Evolutionary conservation across 2,888 invertebrate genomes (phyloP), one percentile per base, ranked within the genome.

Genomic region (Trachelus stipa): DNA sequence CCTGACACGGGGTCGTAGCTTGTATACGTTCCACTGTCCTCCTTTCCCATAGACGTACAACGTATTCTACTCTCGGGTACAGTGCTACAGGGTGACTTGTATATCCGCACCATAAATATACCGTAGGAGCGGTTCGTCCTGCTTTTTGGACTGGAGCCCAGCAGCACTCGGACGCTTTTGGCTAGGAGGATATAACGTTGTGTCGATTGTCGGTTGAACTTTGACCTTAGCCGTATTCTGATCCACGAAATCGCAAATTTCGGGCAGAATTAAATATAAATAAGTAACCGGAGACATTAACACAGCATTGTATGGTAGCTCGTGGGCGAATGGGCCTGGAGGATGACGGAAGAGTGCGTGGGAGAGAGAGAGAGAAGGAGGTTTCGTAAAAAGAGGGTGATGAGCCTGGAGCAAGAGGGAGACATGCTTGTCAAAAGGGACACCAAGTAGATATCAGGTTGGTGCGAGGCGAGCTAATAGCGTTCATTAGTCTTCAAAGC

Each of bases 401-500:
- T 40, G 23, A 15, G 23, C 56, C 9, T 56, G 23, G 9, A 56
- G 56, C 56, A 40, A 40, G 15, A 40, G 40, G 40, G 40, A 15
- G 56, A 15, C 23, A 56, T 9, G 56, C 9, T 56, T 56, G 56
- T 56, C 56, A 56, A 56, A 23, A 23, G 56, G 23, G 23, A 56
- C 56, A 56, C 23, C 56, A 23, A 23, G 56, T 56, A 23, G 56
- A 56, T 56, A 56, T 56, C 56, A 56, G 23, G 56, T 56, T 56
- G 56, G 23, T 23, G 56, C 23, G 56, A 23, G 56, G 56, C 56
- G 71, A 34, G 69, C 15, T 74, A 77, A 77, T 75, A 30, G 56
- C 68, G 69, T 75, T 75, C 77, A 69, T 77, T 77, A 77, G 77
- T 77, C 73, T 33, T 40, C 74, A 37, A 40, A 77, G 74, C 69